A percentile compares a stretch with the other conserved stretches of the same genome.
Conservation (phyloP, 2,113 vertebrate genomes). For the Corvus moneduloides region DNA sequence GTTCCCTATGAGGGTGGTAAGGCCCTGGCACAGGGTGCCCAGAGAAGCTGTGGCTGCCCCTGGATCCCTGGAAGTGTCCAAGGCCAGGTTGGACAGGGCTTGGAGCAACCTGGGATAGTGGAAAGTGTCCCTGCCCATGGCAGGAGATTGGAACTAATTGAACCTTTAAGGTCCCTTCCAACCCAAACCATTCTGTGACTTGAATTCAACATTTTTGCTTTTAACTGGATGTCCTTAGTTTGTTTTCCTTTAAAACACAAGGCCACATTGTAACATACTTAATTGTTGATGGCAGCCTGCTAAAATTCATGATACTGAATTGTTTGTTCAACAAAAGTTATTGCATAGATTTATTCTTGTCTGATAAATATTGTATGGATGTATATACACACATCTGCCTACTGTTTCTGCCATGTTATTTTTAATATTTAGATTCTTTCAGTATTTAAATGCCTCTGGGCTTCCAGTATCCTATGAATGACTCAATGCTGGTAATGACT, state of each 20-base stretch:
- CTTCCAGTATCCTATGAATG: slow-evolving; percentile 33
- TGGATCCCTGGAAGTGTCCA: not conserved
- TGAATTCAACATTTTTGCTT: not conserved
- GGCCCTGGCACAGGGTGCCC: not conserved
- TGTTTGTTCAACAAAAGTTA: not conserved
- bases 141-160: not conserved
- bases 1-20: accelerated
- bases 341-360: not conserved
- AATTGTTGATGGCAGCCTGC: not conserved
- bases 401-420: not conserved
- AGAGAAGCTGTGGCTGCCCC: not conserved
- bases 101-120: not conserved
- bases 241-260: not conserved
- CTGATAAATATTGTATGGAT: not conserved
- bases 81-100: accelerated
- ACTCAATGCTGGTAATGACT: slow-evolving; percentile 35
- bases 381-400: not conserved
- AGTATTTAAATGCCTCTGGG: slow-evolving; percentile 47
- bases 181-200: not conserved
- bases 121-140: not conserved
- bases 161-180: not conserved
- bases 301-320: not conserved
- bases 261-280: not conserved
- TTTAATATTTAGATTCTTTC: slow-evolving; percentile 37
- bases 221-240: not conserved